Evolutionary conservation across 2,888 invertebrate genomes (phyloP).

Genomic region (Drosophila austrosaltans): DNA sequence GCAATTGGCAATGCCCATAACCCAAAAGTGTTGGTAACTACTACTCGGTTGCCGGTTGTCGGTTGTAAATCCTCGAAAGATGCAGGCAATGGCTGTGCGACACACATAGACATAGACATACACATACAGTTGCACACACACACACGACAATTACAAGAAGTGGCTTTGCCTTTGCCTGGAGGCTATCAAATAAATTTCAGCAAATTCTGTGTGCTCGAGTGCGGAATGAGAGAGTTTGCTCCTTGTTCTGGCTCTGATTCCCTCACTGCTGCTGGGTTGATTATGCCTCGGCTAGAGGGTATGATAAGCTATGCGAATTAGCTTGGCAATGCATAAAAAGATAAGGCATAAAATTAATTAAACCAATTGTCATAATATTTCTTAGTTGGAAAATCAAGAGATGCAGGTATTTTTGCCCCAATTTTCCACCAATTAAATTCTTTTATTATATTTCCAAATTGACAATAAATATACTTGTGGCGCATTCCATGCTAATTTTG

Average conservation of each 20-base stretch:
- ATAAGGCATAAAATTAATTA: slow-evolving; percentile 23
- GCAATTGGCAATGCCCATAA: slow-evolving; percentile 37
- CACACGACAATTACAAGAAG: slow-evolving; percentile 71
- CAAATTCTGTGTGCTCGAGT: slow-evolving; percentile 45
- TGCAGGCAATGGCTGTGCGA: slow-evolving; percentile 30
- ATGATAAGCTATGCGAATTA: slow-evolving; percentile 39
- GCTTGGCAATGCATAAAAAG: slow-evolving; percentile 6
- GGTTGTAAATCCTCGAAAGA: slow-evolving; percentile 49
- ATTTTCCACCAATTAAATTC: slow-evolving; percentile 16
- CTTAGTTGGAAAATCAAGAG: background rate
- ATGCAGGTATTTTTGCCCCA: background rate
- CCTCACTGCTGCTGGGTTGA: slow-evolving; percentile 21
- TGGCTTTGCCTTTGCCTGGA: slow-evolving; percentile 43
- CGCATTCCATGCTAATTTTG: background rate
- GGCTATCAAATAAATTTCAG: slow-evolving; percentile 54
- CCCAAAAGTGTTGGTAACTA: slow-evolving; percentile 77
- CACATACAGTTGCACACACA: slow-evolving; percentile 29
- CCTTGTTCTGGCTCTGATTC: background rate
- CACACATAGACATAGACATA: slow-evolving; percentile 31
- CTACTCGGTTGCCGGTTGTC: slow-evolving; percentile 39
- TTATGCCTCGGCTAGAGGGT: slow-evolving; percentile 42
- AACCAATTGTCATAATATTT: slow-evolving; percentile 12
- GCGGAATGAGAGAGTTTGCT: slow-evolving; percentile 31
- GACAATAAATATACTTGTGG: slow-evolving; percentile 6
- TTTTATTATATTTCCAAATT: background rate